Base-by-base conservation (phyloP, 1,140 invertebrate species). In the Bombus fervidus region DNA sequence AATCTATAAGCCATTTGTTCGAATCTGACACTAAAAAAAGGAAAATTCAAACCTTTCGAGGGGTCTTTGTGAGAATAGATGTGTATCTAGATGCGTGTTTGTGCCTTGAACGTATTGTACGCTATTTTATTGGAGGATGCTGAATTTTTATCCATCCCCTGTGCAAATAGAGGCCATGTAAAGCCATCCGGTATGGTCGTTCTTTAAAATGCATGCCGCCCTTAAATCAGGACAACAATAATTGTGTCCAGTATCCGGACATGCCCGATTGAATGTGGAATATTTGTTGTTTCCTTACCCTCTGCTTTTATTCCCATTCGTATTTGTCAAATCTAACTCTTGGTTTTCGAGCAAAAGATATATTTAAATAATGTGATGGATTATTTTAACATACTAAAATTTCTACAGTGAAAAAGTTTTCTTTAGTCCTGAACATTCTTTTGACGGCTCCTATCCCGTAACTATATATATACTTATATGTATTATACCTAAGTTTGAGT, bases 91-190 rank as follows among this genome's bases (percentile, higher is more conserved):
- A 59, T 22, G 2, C 39, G 22, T 34, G 18, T 41, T 74, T n/a
- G 43, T 57, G 76, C 41, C 41, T 73, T 8, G 64, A 83, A 81
- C 66, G 76, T 71, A 82, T 74, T 66, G 76, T 12, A 28, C 34
- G 68, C 34, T 78, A 68, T 73, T 93, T 93, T 93, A 92, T 94
- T 87, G 88, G 81, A 73, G 43, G 86, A 82, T 92, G 86, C 90
- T 94, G 92, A 93, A 94, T 94, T 94, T 94, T 94, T 93, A 94
- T 94, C 85, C 85, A 66, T 84, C 87, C 88, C 86, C 80, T 91
- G 89, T 91, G 83, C 87, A 92, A 93, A 93, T 92, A 88, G 77
- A 89, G 66, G 77, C 79, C 77, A 87, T 83, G 86, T 77, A 86
- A 41, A 82, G n/a, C 71, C 47, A 75, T 81, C 62, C 74, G 74